phyloP scores from a whole-genome alignment of 2,888 invertebrate species.

The Tetragnatha montana region DNA sequence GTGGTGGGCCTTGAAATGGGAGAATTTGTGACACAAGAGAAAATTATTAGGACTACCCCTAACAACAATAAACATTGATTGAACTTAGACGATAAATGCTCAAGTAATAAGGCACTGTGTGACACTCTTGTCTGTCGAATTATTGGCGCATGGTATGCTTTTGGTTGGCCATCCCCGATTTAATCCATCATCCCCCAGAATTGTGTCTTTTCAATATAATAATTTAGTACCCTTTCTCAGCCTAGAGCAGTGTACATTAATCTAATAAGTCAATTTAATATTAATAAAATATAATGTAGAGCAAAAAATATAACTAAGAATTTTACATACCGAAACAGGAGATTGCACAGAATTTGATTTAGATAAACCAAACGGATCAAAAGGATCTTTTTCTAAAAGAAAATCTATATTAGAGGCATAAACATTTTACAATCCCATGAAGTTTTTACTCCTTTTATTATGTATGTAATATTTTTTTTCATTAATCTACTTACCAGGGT shows the following conservation, averaged over 20 bases:
- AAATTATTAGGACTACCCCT: no score
- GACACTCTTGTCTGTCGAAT: no score
- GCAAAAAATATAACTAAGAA: background rate
- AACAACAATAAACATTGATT: no score
- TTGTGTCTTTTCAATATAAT: no score
- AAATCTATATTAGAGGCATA: background rate
- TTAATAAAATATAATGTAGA: background rate
- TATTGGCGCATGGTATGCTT: no score
- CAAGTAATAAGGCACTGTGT: no score
- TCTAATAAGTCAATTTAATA: background rate
- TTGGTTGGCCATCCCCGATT: no score
- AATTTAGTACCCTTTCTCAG: no score
- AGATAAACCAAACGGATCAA: slow-evolving; percentile 69
- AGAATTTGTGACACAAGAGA: no score
- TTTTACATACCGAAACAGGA: slow-evolving; percentile 56
- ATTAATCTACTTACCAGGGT: slow-evolving; percentile 31
- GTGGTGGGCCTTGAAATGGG: no score
- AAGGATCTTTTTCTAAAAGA: slow-evolving; percentile 64
- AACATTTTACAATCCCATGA: background rate
- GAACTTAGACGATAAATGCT: no score
- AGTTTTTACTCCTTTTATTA: background rate
- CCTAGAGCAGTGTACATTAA: background rate
- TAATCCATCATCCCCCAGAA: no score
- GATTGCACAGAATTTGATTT: slow-evolving; percentile 56
- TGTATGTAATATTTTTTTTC: background rate